Base-by-base conservation (phyloP, 1,140 invertebrate genomes). In the Drosophila takahashii region DNA sequence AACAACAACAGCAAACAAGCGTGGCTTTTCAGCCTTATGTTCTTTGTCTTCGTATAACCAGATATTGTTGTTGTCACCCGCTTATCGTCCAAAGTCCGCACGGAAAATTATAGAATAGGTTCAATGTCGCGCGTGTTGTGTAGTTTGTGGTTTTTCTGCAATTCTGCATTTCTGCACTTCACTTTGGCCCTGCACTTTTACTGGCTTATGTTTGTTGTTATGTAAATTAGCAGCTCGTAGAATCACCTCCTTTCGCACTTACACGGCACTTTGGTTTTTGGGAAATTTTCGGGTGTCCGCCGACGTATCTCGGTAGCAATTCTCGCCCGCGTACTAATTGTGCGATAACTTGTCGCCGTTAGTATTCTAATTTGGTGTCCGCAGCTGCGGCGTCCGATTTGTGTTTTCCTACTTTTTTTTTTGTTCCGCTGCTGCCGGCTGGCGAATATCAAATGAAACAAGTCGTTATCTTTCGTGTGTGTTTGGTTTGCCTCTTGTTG, bases 1-100 rank as follows among this genome's bases (percentile, higher is more conserved):
- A 32, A 32, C 29, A 70, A 65, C 53, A 66, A 13, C 42, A 52
- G 29, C 29, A 66, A 26, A 48, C 42, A 89, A 87, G 79, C 84
- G 62, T 79, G 79, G 79, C 76, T 87, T 87, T 64, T 50, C 22
- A 36, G 50, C 78, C 62, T 83, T 69, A 69, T 79, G 75, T 78
- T 86, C 83, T 86, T 87, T 86, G 83, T 87, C 79, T 87, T 48
- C 53, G 29, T 53, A 54, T 41, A 67, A 52, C 52, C 44, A 69
- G 62, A 16, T 50, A 66, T 62, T 73, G 36, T 77, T 62, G 53
- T 66, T 56, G 69, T 75, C 76, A 59, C 51, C 60, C 56, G 74
- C 79, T 89, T 89, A 89, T 89, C 84, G 84, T 90, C 50, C 84
- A 89, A 89, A 89, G 84, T 89, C 84, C 84, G 77, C 66, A 62